Conservation (phyloP, 2,888 invertebrate species). For the Pandemis heparana region DNA sequence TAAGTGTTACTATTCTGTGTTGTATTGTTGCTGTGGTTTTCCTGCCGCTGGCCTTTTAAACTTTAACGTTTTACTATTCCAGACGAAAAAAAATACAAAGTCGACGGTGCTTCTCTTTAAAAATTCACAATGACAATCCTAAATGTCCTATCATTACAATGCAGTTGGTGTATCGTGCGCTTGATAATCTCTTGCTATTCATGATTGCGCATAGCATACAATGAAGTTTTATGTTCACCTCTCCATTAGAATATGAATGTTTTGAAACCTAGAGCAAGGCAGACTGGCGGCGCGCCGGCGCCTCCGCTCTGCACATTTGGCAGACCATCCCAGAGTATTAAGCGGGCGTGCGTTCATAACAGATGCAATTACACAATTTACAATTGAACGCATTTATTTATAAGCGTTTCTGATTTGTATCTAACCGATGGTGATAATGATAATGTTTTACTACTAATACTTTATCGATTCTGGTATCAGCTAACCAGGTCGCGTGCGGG, state of each 20-base stretch:
- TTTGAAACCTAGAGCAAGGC: conserved; percentile 34
- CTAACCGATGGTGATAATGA: conserved; percentile 26
- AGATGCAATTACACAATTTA: conserved; percentile 22
- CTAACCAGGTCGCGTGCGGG: conserved; percentile 39
- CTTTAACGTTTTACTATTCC: neutral
- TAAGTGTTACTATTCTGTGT: conserved; percentile 4
- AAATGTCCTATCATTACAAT: neutral
- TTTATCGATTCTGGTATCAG: conserved; percentile 28
- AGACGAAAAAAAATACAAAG: neutral
- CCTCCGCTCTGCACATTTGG: conserved; percentile 31
- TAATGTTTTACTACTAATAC: conserved; percentile 23
- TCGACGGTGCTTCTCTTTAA: neutral
- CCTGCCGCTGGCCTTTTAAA: neutral
- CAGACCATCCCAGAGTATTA: conserved; percentile 24
- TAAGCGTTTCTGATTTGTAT: conserved; percentile 20
- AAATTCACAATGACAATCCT: neutral
- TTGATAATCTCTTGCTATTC: neutral
- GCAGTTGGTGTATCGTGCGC: neutral
- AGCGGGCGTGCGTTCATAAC: conserved; percentile 17
- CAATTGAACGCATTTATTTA: neutral
- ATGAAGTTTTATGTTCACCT: conserved; percentile 26
- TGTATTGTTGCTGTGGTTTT: neutral
- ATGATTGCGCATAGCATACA: conserved; percentile 6
- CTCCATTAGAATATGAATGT: conserved; percentile 31
- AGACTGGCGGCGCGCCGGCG: conserved; percentile 32